These are phyloP conservation scores for Apodemus agrarius DNA, from an alignment of 2,797 vertebrate species.

Conservation along the genomic window DNA sequence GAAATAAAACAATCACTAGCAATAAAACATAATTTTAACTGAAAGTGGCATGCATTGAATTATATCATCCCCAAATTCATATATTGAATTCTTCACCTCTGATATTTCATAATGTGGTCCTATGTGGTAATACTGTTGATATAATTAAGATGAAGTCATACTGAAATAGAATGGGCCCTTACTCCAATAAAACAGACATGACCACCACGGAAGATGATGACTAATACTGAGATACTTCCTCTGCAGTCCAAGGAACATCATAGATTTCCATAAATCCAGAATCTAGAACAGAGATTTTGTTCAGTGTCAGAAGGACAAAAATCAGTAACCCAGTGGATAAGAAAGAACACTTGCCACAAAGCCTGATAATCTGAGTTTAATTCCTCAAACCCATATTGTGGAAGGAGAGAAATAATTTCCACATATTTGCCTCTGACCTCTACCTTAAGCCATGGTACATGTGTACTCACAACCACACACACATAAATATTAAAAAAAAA, in stretches of 20 bases:
- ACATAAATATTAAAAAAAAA: background rate
- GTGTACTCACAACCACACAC: background rate
- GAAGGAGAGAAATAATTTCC: background rate
- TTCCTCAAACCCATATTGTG: background rate
- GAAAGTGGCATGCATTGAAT: background rate
- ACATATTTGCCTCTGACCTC: background rate
- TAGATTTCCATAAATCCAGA: background rate
- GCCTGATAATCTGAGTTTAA: background rate
- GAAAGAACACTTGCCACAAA: background rate
- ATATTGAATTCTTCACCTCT: background rate
- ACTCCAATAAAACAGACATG: background rate
- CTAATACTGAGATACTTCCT: background rate
- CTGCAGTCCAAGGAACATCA: background rate
- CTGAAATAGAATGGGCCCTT: background rate
- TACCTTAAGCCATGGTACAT: background rate
- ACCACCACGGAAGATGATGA: background rate
- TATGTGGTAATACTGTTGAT: background rate
- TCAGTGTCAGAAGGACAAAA: background rate
- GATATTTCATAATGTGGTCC: background rate
- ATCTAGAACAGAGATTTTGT: background rate
- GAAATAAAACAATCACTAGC: background rate
- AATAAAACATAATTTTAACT: slow-evolving; percentile 21
- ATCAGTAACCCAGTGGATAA: background rate
- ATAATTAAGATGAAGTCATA: background rate
- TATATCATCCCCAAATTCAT: background rate